A percentile compares a stretch with the other conserved stretches of the same genome.
Conservation (phyloP, 2,888 invertebrate species). For the Clistopyga incitator region DNA sequence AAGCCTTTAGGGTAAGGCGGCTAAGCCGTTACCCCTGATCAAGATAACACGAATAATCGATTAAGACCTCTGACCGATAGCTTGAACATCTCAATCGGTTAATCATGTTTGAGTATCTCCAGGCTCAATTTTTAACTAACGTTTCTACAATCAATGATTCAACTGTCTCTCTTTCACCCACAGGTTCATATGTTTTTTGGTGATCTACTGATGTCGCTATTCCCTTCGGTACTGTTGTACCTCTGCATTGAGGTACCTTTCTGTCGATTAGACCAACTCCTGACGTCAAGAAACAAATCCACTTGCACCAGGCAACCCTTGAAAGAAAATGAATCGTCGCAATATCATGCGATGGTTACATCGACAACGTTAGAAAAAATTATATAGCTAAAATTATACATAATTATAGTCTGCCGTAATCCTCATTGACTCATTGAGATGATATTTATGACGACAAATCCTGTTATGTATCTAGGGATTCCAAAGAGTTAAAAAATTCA, state of each 20-base stretch:
- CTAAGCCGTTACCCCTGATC: too few species aligned
- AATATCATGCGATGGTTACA: too few species aligned
- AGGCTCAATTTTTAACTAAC: background rate
- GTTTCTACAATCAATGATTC: background rate
- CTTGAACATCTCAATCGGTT: too few species aligned
- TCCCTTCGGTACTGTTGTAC: constrained; percentile 73
- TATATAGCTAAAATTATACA: too few species aligned
- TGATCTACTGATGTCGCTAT: constrained; percentile 75
- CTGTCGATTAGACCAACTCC: constrained; percentile 70
- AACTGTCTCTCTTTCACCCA: background rate
- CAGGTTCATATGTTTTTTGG: constrained; percentile 77
- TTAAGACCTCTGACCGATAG: too few species aligned
- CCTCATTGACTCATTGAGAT: background rate
- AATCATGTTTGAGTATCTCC: too few species aligned
- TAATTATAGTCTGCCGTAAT: background rate
- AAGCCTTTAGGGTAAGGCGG: too few species aligned
- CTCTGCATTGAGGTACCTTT: constrained; percentile 81
- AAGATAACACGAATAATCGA: too few species aligned
- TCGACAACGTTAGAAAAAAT: too few species aligned
- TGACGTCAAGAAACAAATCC: constrained; percentile 29
- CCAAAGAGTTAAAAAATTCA: background rate
- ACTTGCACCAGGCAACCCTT: background rate
- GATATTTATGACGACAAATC: background rate
- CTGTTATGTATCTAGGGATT: background rate
- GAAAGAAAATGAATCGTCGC: background rate